Evolutionary conservation across 1,140 invertebrate species (phyloP).

Genomic region (Atta cephalotes): DNA sequence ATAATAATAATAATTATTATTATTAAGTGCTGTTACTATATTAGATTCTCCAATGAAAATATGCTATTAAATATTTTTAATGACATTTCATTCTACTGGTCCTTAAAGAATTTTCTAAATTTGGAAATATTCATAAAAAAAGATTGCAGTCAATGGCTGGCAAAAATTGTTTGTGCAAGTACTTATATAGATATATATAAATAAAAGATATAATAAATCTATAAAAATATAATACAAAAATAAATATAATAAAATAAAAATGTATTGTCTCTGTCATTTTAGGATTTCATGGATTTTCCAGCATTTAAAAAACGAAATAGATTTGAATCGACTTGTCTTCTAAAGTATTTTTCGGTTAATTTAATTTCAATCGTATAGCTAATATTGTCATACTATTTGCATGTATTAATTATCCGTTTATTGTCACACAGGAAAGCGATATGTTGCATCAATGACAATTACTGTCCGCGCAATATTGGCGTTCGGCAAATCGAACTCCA

Average conservation of each 20-base stretch:
- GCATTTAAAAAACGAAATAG: background rate
- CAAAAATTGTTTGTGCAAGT: background rate
- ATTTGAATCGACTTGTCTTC: background rate
- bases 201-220: background rate
- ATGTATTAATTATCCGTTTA: background rate
- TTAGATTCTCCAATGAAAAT: background rate
- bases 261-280: background rate
- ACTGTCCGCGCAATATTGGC: background rate
- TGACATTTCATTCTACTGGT: background rate
- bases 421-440: background rate
- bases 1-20: background rate
- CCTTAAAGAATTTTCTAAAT: background rate
- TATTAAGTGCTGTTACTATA: background rate
- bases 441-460: conserved; percentile 4
- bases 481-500: conserved; percentile 20
- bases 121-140: background rate
- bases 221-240: no score
- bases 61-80: background rate
- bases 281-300: background rate
- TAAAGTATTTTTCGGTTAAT: conserved; percentile 17
- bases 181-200: background rate
- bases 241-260: no score
- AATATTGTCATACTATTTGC: background rate
- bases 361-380: background rate
- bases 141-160: background rate